Base-by-base conservation (phyloP, 2,113 vertebrate species). In the Laticauda laticaudata region DNA sequence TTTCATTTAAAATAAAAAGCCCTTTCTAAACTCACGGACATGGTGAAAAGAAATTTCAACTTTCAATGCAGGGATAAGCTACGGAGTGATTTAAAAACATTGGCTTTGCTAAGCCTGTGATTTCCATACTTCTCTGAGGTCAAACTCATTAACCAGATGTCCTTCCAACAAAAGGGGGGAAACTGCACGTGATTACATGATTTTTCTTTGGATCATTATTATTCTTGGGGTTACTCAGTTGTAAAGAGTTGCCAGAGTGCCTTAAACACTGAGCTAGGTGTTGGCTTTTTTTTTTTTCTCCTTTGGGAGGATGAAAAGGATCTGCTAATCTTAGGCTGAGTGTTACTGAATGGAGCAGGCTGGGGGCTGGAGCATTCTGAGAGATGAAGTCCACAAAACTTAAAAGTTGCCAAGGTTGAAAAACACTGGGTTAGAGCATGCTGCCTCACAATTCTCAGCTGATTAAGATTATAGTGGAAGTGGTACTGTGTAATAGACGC, bases 61-160 rank as follows among this genome's bases (percentile, higher is more conserved):
- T 64, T 0, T 54, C 39, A 87, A 5, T 15, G n/a, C 64, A 88
- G 0, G 86, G 39, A 95, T 94, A 92, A 91, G 48, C 89, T 91
- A 34, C 26, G 21, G 90, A 88, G 87, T 93, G 92, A 86, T 87
- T 75, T 92, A 93, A 92, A 95, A 91, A 14, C 87, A 43, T 90
- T 91, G 91, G 9, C 54, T 93, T 34, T 92, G 81, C 56, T 95
- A 95, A 96, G 92, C 95, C 48, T 3, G 90, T 94, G 61, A 61
- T 92, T 91, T 54, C 0, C 0, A 59, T 57, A 43, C 29, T 93
- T 96, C 92, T 94, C 87, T 93, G 89, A 96, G 94, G 94, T 96
- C 96, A 96, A 96, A 96, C 90, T 95, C 95, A 95, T 97, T 95
- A 96, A 94, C 93, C 56, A 69, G 93, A 95, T 94, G 81, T 89